Conservation (phyloP, 2,797 vertebrate species). For the Notolepis coatsorum region DNA sequence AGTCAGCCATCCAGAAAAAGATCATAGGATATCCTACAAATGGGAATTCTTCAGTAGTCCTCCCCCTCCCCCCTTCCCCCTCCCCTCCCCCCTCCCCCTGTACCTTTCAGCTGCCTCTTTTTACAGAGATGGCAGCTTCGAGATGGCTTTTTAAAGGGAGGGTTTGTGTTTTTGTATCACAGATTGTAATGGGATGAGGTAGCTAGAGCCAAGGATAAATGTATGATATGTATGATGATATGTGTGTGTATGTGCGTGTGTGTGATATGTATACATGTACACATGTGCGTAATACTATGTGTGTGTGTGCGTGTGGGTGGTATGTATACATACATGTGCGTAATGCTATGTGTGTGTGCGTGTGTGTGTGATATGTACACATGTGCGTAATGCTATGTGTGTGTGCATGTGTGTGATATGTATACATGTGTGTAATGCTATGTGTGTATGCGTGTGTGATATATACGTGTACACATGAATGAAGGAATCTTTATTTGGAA, state of each 20-base stretch:
- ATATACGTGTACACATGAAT: too few species aligned
- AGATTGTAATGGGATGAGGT: neutral
- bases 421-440: too few species aligned
- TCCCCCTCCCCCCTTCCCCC: constrained; percentile 17
- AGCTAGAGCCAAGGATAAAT: neutral
- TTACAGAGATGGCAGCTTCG: constrained; percentile 12
- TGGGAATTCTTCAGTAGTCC: constrained; percentile 60
- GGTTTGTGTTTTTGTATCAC: constrained; percentile 8
- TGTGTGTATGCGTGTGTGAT: too few species aligned
- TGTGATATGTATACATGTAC: constrained; percentile 34
- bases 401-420: too few species aligned
- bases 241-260: constrained; percentile 5
- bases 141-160: constrained; percentile 24
- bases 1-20: constrained; percentile 85
- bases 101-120: constrained; percentile 38
- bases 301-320: constrained; percentile 2
- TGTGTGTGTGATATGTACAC: constrained; percentile 16
- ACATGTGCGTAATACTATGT: constrained; percentile 37
- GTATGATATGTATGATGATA: neutral
- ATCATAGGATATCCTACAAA: constrained; percentile 81
- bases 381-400: neutral
- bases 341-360: neutral
- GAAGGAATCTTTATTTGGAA: too few species aligned
- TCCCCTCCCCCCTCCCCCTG: constrained; percentile 19
- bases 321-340: constrained; percentile 10